phyloP scores from a whole-genome alignment of 2,888 invertebrate species.

The Luperina testacea region DNA sequence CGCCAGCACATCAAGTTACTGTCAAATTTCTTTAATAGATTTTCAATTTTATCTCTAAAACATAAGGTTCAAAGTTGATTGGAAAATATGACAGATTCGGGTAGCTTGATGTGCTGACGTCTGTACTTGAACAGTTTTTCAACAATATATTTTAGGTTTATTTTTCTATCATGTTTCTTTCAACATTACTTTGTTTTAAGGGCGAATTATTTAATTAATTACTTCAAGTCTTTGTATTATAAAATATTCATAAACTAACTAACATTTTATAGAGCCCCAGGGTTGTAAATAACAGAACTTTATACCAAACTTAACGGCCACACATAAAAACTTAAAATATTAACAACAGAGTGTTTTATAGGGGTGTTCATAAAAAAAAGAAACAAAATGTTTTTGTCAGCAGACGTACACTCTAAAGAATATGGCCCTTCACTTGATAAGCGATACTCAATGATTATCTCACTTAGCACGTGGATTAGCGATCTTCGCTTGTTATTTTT shows the following conservation, averaged over 20 bases:
- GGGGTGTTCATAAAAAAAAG: not conserved
- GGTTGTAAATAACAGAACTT: not conserved
- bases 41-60: no score
- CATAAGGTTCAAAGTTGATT: not conserved
- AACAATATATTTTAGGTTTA: no score
- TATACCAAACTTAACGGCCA: not conserved
- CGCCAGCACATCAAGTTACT: no score
- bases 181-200: not conserved
- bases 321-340: not conserved
- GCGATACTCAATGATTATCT: not conserved
- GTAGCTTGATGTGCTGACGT: no score
- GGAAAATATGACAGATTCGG: no score
- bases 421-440: not conserved
- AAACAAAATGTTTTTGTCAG: no score
- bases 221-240: not conserved
- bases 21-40: no score
- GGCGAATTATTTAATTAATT: not conserved
- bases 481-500: not conserved
- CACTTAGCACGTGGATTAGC: not conserved
- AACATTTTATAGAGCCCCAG: not conserved
- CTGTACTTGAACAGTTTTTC: not conserved
- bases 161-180: not conserved
- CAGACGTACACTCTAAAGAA: not conserved
- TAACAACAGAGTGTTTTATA: not conserved
- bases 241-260: constrained; percentile 16